A percentile compares a stretch with the other conserved stretches of the same genome.
Evolutionary conservation across 2,113 vertebrate genomes (phyloP).

Genomic region (Actenoides hombroni): DNA sequence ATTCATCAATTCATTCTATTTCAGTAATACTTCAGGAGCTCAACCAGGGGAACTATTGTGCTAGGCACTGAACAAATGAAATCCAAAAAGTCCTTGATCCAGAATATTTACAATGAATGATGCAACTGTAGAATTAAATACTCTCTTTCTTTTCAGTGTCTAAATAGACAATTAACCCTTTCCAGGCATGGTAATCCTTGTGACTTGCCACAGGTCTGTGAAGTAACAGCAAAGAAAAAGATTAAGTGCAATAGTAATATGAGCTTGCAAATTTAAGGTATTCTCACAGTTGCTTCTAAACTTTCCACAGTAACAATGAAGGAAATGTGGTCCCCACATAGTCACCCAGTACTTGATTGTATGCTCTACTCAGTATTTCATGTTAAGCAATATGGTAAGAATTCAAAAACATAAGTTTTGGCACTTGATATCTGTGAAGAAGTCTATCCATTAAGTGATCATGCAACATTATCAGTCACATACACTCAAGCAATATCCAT

Average conservation of each 20-base stretch:
- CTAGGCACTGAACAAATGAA: neutral
- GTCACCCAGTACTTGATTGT: neutral
- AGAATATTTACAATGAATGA: neutral
- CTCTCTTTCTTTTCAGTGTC: neutral
- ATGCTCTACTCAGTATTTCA: neutral
- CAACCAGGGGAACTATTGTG: neutral
- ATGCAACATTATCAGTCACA: no score
- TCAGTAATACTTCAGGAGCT: neutral
- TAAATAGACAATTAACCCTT: conserved; percentile 19
- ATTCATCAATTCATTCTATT: conserved; percentile 27
- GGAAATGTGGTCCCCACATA: neutral
- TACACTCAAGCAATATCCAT: neutral
- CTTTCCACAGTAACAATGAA: neutral
- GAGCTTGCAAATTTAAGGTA: neutral
- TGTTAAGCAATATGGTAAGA: neutral
- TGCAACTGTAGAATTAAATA: neutral
- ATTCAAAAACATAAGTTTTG: neutral
- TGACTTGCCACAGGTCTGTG: neutral
- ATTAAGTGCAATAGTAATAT: neutral
- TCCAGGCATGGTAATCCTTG: neutral
- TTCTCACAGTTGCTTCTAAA: neutral
- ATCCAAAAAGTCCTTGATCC: neutral
- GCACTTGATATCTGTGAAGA: no score
- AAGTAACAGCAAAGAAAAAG: neutral
- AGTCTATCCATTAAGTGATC: accelerated